Conservation (phyloP, 2,888 invertebrate genomes). For the Flabesymbios commensalis region DNA sequence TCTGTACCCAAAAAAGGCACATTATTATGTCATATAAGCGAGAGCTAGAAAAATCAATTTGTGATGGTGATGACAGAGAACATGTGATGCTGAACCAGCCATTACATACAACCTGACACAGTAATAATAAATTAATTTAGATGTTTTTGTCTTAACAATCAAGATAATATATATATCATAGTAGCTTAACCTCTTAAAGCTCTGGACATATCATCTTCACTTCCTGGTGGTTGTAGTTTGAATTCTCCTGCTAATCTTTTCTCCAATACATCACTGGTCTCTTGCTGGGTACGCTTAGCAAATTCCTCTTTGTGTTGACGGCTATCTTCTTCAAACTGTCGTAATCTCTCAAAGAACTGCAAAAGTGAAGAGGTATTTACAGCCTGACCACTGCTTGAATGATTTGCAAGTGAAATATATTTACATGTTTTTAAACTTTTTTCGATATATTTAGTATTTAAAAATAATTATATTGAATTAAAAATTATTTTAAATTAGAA, state of each 20-base stretch:
- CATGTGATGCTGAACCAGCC: too few relatives aligned
- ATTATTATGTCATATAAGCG: too few relatives aligned
- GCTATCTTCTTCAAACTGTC: slow-evolving; percentile 19
- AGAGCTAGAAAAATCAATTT: too few relatives aligned
- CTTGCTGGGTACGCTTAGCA: slow-evolving; percentile 43
- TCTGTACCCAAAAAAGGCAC: too few relatives aligned
- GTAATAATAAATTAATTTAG: too few relatives aligned
- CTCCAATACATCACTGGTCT: slow-evolving; percentile 49
- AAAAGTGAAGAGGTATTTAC: background rate
- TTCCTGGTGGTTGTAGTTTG: slow-evolving; percentile 36
- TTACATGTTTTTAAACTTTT: background rate
- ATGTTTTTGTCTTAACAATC: too few relatives aligned
- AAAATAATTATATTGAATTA: background rate
- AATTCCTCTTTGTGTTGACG: slow-evolving; percentile 45
- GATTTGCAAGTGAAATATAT: too few relatives aligned
- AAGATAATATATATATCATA: background rate
- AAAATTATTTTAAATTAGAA: background rate
- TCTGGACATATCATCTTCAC: slow-evolving; percentile 12
- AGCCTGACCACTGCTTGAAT: too few relatives aligned
- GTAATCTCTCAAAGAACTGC: slow-evolving; percentile 53
- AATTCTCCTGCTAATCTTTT: slow-evolving; percentile 54
- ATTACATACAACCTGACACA: too few relatives aligned
- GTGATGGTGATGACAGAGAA: too few relatives aligned
- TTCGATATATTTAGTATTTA: background rate
- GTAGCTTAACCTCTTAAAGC: slow-evolving; percentile 14